Conservation (phyloP, 2,888 invertebrate species). For the Perdita meconis region DNA sequence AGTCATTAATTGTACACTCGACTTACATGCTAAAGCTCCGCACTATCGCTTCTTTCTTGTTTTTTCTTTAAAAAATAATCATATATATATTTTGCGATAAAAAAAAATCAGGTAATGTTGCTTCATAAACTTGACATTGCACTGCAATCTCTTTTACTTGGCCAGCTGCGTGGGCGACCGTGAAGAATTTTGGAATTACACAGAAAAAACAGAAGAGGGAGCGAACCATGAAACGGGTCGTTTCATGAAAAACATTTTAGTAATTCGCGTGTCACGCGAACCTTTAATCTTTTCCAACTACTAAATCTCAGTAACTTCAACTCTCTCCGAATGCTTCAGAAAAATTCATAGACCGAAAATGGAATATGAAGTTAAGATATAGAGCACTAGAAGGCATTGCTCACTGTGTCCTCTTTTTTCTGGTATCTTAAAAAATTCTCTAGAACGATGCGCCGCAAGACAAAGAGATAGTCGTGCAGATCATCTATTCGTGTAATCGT, state of each 20-base stretch:
- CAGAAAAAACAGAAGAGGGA: constrained; percentile 72
- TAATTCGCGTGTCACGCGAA: constrained; percentile 34
- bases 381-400: constrained; percentile 69
- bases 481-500: constrained; percentile 68
- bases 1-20: constrained; percentile 74
- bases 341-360: constrained; percentile 61
- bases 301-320: constrained; percentile 60
- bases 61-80: constrained; percentile 73
- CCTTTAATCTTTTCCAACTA: constrained; percentile 49
- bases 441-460: constrained; percentile 74
- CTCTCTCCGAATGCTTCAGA: constrained; percentile 54
- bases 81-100: constrained; percentile 68
- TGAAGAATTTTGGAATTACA: constrained; percentile 66
- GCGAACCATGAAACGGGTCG: constrained; percentile 52
- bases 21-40: constrained; percentile 73
- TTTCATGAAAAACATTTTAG: constrained; percentile 33
- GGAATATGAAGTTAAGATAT: constrained; percentile 62
- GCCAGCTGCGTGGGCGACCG: constrained; percentile 49
- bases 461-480: constrained; percentile 75
- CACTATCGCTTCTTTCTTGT: constrained; percentile 67
- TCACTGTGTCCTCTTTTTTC: constrained; percentile 73
- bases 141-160: constrained; percentile 69
- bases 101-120: constrained; percentile 71
- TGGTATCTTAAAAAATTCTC: constrained; percentile 74
- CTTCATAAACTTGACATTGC: constrained; percentile 68